Evolutionary conservation across 2,797 vertebrate genomes (phyloP).

Genomic region (Bufotes viridis): DNA sequence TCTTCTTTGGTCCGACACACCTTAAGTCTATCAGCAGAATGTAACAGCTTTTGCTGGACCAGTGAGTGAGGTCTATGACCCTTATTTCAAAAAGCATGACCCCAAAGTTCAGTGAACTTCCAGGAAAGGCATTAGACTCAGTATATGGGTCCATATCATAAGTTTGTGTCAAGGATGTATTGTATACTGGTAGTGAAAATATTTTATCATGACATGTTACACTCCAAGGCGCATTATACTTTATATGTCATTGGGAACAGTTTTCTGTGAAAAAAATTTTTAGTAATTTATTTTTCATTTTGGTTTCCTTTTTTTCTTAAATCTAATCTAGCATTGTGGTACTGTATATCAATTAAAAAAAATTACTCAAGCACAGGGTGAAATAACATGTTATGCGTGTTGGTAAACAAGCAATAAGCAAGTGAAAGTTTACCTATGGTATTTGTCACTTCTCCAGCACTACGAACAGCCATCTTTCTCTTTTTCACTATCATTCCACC

Average conservation of each 20-base stretch:
- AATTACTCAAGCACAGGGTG: not conserved
- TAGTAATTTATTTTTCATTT: not conserved
- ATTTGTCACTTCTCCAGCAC: too few relatives aligned
- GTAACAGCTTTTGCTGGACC: slow-evolving; percentile 59
- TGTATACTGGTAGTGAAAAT: slow-evolving; percentile 38
- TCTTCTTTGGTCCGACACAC: slow-evolving; percentile 66
- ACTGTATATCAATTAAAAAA: too few relatives aligned
- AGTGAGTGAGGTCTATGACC: slow-evolving; percentile 61
- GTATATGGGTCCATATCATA: slow-evolving; percentile 37
- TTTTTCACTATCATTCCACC: not conserved
- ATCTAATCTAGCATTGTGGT: not conserved
- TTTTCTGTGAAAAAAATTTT: not conserved
- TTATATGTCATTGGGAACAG: not conserved
- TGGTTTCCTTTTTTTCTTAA: not conserved
- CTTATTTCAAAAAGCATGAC: slow-evolving; percentile 65
- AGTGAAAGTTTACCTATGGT: too few relatives aligned
- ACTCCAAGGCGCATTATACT: not conserved
- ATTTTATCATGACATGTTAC: slow-evolving; percentile 48
- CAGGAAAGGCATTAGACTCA: slow-evolving; percentile 49
- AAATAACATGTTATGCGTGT: not conserved
- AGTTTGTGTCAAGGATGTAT: slow-evolving; percentile 52
- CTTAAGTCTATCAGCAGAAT: slow-evolving; percentile 67
- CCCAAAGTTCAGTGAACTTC: slow-evolving; percentile 60
- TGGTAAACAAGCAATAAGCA: not conserved
- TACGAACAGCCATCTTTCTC: too few relatives aligned